Evolutionary conservation across 2,888 invertebrate genomes (phyloP).

Genomic region (Tetropium fuscum): DNA sequence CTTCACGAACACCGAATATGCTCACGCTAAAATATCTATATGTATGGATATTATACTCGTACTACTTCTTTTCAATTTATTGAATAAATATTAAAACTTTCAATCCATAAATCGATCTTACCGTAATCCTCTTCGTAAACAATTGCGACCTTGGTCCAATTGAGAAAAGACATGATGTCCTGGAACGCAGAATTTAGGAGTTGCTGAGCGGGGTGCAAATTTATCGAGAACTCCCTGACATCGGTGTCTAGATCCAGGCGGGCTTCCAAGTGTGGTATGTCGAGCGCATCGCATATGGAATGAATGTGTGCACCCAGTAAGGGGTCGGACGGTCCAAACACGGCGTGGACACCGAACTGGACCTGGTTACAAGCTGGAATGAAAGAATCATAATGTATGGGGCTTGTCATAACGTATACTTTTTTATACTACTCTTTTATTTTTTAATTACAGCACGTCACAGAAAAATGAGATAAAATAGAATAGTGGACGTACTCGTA

Average conservation of each 20-base stretch:
- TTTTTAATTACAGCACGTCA: too few species aligned
- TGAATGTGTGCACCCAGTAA: constrained; percentile 80
- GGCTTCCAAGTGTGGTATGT: constrained; percentile 83
- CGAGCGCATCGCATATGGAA: constrained; percentile 83
- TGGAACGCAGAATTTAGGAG: constrained; percentile 79
- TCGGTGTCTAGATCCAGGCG: constrained; percentile 72
- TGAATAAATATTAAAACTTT: too few species aligned
- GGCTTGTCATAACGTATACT: too few species aligned
- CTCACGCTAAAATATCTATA: too few species aligned
- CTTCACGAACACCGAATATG: too few species aligned
- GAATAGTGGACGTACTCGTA: too few species aligned
- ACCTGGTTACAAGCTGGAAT: constrained; percentile 78
- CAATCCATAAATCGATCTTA: too few species aligned
- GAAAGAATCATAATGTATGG: not conserved
- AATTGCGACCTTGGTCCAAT: constrained; percentile 85
- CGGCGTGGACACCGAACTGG: constrained; percentile 77
- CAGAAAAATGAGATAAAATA: too few species aligned
- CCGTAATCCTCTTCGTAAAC: constrained; percentile 84
- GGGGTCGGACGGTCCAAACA: constrained; percentile 85
- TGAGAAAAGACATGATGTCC: constrained; percentile 81
- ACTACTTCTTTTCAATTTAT: too few species aligned
- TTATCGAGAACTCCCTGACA: constrained; percentile 79
- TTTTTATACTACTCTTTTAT: too few species aligned
- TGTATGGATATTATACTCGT: too few species aligned
- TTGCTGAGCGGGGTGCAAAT: constrained; percentile 81